Conservation (phyloP, 2,113 vertebrate genomes). For the Varanus salvator region DNA sequence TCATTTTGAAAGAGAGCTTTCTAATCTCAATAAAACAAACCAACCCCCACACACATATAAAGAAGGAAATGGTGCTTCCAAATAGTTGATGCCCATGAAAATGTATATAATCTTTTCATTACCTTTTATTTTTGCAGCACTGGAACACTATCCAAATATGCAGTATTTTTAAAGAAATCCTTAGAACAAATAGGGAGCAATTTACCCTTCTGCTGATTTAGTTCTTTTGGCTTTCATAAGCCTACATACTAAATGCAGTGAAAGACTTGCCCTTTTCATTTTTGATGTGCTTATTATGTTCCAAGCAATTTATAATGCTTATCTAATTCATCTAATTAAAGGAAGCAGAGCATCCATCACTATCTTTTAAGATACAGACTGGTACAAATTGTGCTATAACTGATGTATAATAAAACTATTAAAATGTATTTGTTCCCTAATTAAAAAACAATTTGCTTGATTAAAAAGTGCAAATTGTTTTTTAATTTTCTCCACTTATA, state of each 20-base stretch:
- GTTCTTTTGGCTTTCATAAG: not conserved
- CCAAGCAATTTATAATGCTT: constrained; percentile 12
- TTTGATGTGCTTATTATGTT: constrained; percentile 16
- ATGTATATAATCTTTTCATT: not conserved
- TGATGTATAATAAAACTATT: constrained; percentile 11
- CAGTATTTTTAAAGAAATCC: not conserved
- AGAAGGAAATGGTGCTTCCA: not conserved
- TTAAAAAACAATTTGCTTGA: constrained; percentile 7
- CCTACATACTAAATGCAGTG: not conserved
- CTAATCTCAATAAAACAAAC: not conserved
- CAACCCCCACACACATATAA: not conserved
- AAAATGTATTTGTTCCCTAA: constrained; percentile 2
- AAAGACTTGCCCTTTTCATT: constrained; percentile 1
- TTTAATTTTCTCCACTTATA: not conserved
- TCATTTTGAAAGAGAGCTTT: not conserved
- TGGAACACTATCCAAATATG: not conserved
- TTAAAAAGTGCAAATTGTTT: constrained; percentile 29
- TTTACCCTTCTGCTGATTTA: not conserved
- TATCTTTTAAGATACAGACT: constrained; percentile 26
- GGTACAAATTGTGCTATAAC: constrained; percentile 18
- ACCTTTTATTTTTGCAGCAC: not conserved
- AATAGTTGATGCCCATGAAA: not conserved
- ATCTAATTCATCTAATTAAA: not conserved
- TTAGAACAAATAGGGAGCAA: not conserved
- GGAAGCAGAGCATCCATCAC: constrained; percentile 17